Percentiles rank a stretch among this genome's conserved stretches.
Evolutionary conservation across 2,888 invertebrate species (phyloP).

Genomic region (Seira ritae): DNA sequence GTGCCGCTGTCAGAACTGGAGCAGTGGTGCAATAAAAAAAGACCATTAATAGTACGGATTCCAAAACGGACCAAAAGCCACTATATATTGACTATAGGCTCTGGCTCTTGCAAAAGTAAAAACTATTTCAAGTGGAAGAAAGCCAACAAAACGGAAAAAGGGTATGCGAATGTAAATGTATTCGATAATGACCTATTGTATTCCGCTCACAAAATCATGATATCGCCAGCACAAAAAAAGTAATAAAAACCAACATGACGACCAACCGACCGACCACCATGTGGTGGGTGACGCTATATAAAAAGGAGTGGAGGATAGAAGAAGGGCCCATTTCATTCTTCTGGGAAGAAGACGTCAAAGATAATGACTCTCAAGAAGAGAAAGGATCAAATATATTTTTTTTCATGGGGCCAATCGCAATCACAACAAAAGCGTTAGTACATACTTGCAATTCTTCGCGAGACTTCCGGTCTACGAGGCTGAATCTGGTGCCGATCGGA

Average conservation of each 20-base stretch:
- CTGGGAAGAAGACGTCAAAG: too few species aligned
- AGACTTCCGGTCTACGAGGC: constrained; percentile 69
- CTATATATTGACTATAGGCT: too few species aligned
- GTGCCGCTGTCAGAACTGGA: constrained; percentile 11
- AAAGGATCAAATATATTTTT: background rate
- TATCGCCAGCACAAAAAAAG: constrained; percentile 4
- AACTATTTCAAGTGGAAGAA: constrained; percentile 16
- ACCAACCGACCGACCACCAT: too few species aligned
- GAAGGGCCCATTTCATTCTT: too few species aligned
- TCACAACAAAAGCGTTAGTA: constrained; percentile 78
- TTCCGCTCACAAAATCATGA: background rate
- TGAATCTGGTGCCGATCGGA: constrained; percentile 69
- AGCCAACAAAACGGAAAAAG: constrained; percentile 13
- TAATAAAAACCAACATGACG: background rate
- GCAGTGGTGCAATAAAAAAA: constrained; percentile 13
- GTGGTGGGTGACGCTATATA: too few species aligned
- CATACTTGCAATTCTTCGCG: constrained; percentile 73
- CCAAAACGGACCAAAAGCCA: constrained; percentile 4
- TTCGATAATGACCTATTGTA: constrained; percentile 16
- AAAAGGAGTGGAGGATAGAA: too few species aligned
- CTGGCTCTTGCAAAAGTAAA: background rate
- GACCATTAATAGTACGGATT: constrained; percentile 16
- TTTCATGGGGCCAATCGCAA: background rate
- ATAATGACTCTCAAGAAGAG: background rate
- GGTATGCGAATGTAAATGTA: constrained; percentile 6